A percentile compares a stretch with the other conserved stretches of the same genome.
These are phyloP conservation scores for Agrochola macilenta DNA, from an alignment of 2,888 invertebrate species.

Conservation along the genomic window DNA sequence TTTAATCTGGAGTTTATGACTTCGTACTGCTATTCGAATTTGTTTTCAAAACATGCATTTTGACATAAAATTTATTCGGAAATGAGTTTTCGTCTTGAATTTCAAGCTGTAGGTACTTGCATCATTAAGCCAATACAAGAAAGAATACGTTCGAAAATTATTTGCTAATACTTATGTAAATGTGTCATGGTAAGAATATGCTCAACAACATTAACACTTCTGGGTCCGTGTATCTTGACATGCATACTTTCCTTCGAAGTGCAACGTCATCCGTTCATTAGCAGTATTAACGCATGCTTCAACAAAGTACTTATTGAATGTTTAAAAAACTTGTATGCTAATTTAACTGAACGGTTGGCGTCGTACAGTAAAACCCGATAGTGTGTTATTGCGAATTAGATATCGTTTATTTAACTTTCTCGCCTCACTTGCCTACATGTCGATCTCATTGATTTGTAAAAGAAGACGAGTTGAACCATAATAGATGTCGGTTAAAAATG, in stretches of 20 bases:
- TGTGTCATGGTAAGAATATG: constrained; percentile 45
- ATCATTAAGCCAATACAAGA: constrained; percentile 1
- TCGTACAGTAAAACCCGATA: constrained; percentile 52
- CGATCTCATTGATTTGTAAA: constrained; percentile 69
- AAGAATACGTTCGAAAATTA: constrained; percentile 31
- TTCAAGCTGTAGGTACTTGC: constrained; percentile 11
- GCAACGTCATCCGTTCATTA: constrained; percentile 53
- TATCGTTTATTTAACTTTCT: constrained; percentile 73
- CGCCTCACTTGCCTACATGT: constrained; percentile 60
- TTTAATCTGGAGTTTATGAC: constrained; percentile 15
- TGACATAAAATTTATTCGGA: constrained; percentile 15
- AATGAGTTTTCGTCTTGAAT: constrained; percentile 25
- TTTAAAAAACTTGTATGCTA: constrained; percentile 64
- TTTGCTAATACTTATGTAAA: constrained; percentile 45
- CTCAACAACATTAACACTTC: constrained; percentile 49
- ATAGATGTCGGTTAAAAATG: constrained; percentile 16
- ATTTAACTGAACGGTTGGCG: constrained; percentile 60
- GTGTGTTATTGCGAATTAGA: constrained; percentile 66
- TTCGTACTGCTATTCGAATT: constrained; percentile 19
- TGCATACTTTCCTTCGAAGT: constrained; percentile 52
- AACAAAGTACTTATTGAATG: constrained; percentile 48
- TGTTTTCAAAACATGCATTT: constrained; percentile 22
- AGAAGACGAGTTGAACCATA: constrained; percentile 26
- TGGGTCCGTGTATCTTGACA: constrained; percentile 38
- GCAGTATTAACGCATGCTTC: constrained; percentile 49